Evolutionary conservation across 2,888 invertebrate species (phyloP), one percentile per base, ranked within the genome.

Genomic region (Erebia aethiops): DNA sequence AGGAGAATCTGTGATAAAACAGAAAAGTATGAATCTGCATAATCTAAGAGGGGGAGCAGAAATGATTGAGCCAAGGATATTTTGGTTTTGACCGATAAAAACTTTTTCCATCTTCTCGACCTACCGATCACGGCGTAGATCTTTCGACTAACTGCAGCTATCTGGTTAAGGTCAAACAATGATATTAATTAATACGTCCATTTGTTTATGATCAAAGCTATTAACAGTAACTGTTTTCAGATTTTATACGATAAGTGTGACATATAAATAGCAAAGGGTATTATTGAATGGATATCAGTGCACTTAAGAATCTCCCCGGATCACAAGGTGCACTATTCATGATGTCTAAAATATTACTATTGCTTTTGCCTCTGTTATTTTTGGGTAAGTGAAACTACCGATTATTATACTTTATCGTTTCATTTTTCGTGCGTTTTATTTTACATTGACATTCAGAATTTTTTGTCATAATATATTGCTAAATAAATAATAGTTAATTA

Each of bases 311-410:
- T 18, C 46, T 62, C 8, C 49, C 1, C 1, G 9, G 18, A 18
- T 13, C 11, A 46, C 14, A 46, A 49, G 21, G 62, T 62, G 49
- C 14, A 21, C 13, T 14, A 8, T 26, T 62, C 49, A 13, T 18
- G 18, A 21, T 21, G n/a, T 46, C 16, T 21, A 46, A 21, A 62
- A 62, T 62, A 49, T 49, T 62, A 21, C 1, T 62, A 21, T 21
- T 49, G 9, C 49, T 46, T 21, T 46, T 62, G 21, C 62, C 62
- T 14, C 21, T 62, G 14, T 62, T 62, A 16, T 62, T 46, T 21
- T 21, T 62, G 18, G 62, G 62, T 62, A 62, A 8, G 62, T 62
- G 13, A 49, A 21, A 13, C 2, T 9, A 35, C n/a, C 8, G 2
- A n/a, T 21, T n/a, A n/a, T n/a, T n/a, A n/a, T n/a, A 35, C 0